Evolutionary conservation across 2,797 vertebrate genomes (phyloP).

Genomic region (Falco cherrug): DNA sequence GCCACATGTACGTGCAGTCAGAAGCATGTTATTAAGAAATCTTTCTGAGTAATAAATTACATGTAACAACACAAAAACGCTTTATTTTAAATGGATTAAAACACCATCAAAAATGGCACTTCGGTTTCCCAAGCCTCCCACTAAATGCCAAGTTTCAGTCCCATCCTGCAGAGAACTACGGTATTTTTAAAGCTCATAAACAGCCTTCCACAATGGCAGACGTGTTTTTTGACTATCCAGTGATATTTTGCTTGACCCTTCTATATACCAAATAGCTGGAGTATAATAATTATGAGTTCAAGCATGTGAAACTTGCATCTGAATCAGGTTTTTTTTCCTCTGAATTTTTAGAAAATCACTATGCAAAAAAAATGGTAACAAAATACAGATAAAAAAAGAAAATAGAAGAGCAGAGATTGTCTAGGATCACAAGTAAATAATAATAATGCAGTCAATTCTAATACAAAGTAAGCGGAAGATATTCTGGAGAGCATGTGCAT

Average conservation of each 20-base stretch:
- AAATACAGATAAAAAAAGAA: not conserved
- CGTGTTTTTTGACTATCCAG: not conserved
- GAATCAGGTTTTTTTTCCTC: not conserved
- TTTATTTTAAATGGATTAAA: conserved; percentile 31
- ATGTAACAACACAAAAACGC: not conserved
- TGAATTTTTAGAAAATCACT: conserved; percentile 24
- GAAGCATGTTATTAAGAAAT: not conserved
- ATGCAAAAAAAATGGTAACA: not conserved
- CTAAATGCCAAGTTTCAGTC: not conserved
- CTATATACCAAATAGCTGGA: not conserved
- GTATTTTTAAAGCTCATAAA: conserved; percentile 10
- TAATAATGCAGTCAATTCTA: not conserved
- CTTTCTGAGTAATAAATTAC: not conserved
- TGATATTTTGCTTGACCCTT: not conserved
- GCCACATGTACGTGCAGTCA: not conserved
- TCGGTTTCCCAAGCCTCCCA: not conserved
- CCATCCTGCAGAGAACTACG: not conserved
- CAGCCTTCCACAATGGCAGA: not conserved
- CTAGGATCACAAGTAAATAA: conserved; percentile 6
- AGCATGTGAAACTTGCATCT: not conserved
- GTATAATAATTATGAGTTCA: not conserved
- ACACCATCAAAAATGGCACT: not conserved
- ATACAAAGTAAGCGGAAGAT: not conserved
- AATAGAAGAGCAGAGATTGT: not conserved
- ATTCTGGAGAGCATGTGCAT: not conserved